Base-by-base conservation (phyloP, 2,888 invertebrate genomes). In the Cremastobaeus sp. region DNA sequence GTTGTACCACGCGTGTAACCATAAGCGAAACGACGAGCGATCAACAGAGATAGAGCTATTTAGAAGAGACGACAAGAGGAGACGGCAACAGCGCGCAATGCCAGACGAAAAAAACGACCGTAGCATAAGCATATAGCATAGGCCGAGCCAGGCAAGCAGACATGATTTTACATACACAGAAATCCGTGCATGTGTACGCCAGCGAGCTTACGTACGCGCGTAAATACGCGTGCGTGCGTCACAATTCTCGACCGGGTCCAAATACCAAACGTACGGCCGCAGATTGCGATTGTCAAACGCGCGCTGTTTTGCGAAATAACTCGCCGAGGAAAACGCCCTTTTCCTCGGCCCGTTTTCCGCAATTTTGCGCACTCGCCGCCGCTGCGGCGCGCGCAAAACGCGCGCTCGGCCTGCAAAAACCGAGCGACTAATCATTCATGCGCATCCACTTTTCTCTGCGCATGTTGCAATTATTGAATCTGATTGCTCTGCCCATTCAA, bases 51-150 rank as follows among this genome's bases (percentile, higher is more conserved):
- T n/a, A n/a, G n/a, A n/a, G n/a, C n/a, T n/a, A n/a, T n/a, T n/a
- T n/a, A n/a, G 45, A 35, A 14, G 32, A 41, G 41, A 30, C 35
- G 25, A 37, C 17, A 74, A 72, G 78, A 76, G 62, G 79, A 83
- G 82, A 79, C 79, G 85, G 85, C 85, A 85, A 85, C 85, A 83
- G 84, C 85, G 83, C 82, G 73, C 73, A 74, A 76, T 77, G 35
- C 47, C 70, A 45, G 30, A 55, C 52, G 50, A 66, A 48, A 57
- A 55, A 66, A 60, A 66, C 52, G 52, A 54, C 35, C 45, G 52
- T 37, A 3, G 37, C 9, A 37, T 37, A 37, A 9, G 37, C 37
- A 34, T 48, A 54, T n/a, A n/a, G 43, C 12, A 34, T 48, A 54
- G 43, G 52, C 64, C 35, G 15, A 64, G 41, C 52, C 62, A 64